Evolutionary conservation across 2,113 vertebrate genomes (phyloP), one percentile per base, ranked within the genome.

Genomic region (Pristiophorus japonicus): DNA sequence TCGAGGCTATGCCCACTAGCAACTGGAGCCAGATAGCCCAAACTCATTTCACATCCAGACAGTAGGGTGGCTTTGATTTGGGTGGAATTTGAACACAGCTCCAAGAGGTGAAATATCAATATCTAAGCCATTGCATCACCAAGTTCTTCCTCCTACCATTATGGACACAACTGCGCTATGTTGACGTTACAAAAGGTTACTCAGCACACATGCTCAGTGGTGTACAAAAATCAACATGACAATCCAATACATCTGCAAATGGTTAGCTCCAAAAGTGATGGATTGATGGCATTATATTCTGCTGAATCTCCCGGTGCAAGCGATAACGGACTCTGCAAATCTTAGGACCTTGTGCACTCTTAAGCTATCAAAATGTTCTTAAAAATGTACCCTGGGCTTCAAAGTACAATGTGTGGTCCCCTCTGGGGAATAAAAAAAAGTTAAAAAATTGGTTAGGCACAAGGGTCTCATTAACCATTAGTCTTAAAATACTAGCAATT

Each of bases 401-500:
- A 94, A 42, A 94, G 11, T 66, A 45, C 7, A 16, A 47, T 16
- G 24, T 30, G 65, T 70, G 22, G 42, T 51, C 65, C 66, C 30
- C 47, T 94, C 22, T 45, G 1, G 93, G 51, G 42, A 94, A 51
- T 65, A 34, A 94, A 59, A 51, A 45, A 11, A 73, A 94, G 45
- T 45, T 45, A 92, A 92, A 66, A 30, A 93, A 94, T 27, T 30
- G 42, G 42, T 94, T 45, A 94, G 93, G 93, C 93, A 94, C 93
- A 45, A 66, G 38, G 66, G 65, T 51, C 65, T 65, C 51, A 22
- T 63, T 22, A 38, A 38, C 59, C 20, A 92, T 38, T 65, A 63
- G 34, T 92, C 88, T 59, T 47, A 88, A 88, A 55, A 88, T 7
- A 85, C 38, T 85, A 45, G 42, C 5, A 85, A 47, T 38, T 38